These are phyloP conservation scores for Nomada ferruginata DNA, from an alignment of 2,888 invertebrate genomes.

Conservation along the genomic window DNA sequence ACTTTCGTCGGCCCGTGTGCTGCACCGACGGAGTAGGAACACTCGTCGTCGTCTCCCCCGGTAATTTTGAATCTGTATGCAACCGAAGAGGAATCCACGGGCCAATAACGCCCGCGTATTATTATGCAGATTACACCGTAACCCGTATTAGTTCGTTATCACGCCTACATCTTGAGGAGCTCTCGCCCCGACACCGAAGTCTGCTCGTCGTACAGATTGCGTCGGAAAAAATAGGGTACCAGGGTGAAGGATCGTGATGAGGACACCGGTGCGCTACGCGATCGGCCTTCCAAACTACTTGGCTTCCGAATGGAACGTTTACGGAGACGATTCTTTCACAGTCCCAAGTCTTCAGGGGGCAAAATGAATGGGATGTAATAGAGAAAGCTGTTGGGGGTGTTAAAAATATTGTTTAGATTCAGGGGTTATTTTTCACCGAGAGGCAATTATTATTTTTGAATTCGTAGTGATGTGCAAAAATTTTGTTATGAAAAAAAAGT, in stretches of 20 bases:
- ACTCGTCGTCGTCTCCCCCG: constrained; percentile 44
- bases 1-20: constrained; percentile 55
- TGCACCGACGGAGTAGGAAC: constrained; percentile 20
- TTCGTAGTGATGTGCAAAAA: not conserved
- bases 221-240: constrained; percentile 18
- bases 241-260: constrained; percentile 39
- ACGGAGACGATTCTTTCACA: constrained; percentile 13
- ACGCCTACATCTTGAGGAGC: constrained; percentile 79
- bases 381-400: not conserved
- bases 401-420: not conserved
- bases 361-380: not conserved
- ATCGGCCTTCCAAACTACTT: constrained; percentile 45
- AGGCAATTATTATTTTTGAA: not conserved
- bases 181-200: constrained; percentile 43
- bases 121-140: constrained; percentile 83
- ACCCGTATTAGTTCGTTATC: constrained; percentile 83
- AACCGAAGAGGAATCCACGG: constrained; percentile 78
- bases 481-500: not conserved
- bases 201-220: constrained; percentile 50
- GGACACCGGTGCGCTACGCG: constrained; percentile 54
- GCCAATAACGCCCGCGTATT: constrained; percentile 81
- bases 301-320: constrained; percentile 38
- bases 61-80: constrained; percentile 84
- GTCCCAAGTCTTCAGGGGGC: not conserved
- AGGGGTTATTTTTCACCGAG: not conserved